Evolutionary conservation across 2,797 vertebrate species (phyloP), one percentile per base, ranked within the genome.

Genomic region (Rhinophrynus dorsalis): DNA sequence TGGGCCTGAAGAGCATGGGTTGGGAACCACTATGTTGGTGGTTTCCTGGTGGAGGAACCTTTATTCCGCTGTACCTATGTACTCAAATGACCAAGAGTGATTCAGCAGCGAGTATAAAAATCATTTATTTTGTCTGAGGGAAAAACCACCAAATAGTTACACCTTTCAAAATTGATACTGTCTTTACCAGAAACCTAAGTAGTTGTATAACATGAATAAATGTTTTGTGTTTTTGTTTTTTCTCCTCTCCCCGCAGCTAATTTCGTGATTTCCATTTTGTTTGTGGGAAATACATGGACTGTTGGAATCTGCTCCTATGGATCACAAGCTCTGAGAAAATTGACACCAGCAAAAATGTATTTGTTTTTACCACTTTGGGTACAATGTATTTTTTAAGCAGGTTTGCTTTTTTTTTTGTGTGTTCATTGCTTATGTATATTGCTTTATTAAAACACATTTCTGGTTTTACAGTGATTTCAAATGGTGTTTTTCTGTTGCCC

Each of bases 301-400:
- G 63, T 76, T 77, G 78, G 57, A 37, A 68, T 74, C 56, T 78
- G 52, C 80, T 81, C 74, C 77, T 72, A 29, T 84, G 81, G 78
- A 87, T 81, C 75, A 74, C 79, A 85, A 84, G 82, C 86, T 87
- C 77, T 81, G 78, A 85, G 83, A 84, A 65, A 24, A 18, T n/a
- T 30, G 83, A 83, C 84, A 92, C 90, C 90, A 92, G 90, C 90
- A 91, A 85, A 83, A 84, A 84, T 81, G 78, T 87, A 73, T 76
- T 78, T 74, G 81, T 84, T 82, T 73, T 85, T 85, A 83, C 50
- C 75, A 40, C 74, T 79, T 75, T 73, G 62, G 67, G 75, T 80
- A 79, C 72, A 68, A 61, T 75, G 33, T 68, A 45, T 75, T 75
- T 78, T 77, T 89, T 83, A 80, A 78, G 77, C 77, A 83, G 78